A percentile compares a stretch with the other conserved stretches of the same genome.
phyloP scores from a whole-genome alignment of 2,888 invertebrate species.

The Thyatira batis region DNA sequence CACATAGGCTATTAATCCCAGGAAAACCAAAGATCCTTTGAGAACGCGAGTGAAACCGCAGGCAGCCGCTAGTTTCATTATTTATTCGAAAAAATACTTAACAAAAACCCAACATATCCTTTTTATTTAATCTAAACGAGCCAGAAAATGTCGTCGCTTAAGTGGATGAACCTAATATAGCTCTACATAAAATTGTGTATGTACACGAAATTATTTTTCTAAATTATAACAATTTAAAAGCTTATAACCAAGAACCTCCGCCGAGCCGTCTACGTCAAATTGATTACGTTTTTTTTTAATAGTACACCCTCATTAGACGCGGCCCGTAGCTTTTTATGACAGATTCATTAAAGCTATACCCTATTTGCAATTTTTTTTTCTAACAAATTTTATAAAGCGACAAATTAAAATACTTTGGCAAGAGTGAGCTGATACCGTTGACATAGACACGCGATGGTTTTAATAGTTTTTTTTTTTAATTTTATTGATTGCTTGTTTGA shows the following conservation, averaged over 20 bases:
- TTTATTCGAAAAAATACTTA: no score
- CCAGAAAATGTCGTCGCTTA: background rate
- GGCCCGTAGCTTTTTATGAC: slow-evolving; percentile 60
- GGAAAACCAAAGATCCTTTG: no score
- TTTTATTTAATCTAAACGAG: background rate
- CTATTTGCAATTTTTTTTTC: slow-evolving; percentile 43
- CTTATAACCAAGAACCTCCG: slow-evolving; percentile 8
- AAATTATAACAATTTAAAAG: slow-evolving; percentile 5
- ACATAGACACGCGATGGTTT: background rate
- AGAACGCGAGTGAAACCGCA: no score
- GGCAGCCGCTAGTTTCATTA: no score
- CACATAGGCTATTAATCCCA: no score
- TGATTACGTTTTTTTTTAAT: slow-evolving; percentile 48
- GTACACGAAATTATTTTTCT: background rate
- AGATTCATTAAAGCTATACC: slow-evolving; percentile 50
- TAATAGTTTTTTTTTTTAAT: background rate
- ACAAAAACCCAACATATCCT: no score
- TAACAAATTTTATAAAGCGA: slow-evolving; percentile 49
- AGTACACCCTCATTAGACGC: slow-evolving; percentile 57
- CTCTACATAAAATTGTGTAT: background rate
- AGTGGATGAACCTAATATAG: background rate
- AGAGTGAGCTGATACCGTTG: slow-evolving; percentile 18
- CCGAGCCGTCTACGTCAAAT: slow-evolving; percentile 31
- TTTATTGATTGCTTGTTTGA: no score
- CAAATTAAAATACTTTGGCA: slow-evolving; percentile 51